These are phyloP conservation scores for Ceratina calcarata DNA, from an alignment of 1,140 invertebrate species.

Conservation along the genomic window DNA sequence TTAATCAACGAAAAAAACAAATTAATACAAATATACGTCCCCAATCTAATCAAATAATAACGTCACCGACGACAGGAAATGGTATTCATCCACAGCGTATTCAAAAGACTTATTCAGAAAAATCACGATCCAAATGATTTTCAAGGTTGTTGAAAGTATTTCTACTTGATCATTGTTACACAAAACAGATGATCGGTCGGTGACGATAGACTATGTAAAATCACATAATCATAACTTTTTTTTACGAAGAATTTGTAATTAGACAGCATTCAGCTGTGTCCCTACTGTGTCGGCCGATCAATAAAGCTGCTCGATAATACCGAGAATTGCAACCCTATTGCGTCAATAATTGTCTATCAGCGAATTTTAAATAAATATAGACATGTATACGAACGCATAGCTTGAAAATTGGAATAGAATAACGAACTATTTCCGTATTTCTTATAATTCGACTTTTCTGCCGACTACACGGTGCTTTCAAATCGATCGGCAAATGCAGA, in stretches of 20 bases:
- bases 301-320: no score
- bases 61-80: background rate
- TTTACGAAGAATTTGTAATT: conserved; percentile 37
- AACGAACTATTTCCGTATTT: no score
- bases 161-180: conserved; percentile 44
- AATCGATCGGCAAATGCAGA: no score
- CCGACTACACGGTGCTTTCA: no score
- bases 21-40: background rate
- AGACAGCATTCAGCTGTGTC: background rate
- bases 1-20: conserved; percentile 17
- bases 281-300: no score
- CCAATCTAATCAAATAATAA: conserved; percentile 22
- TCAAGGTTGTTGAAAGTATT: background rate
- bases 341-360: no score
- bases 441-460: no score
- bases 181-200: background rate
- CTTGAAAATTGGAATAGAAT: no score
- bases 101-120: background rate
- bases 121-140: conserved; percentile 38
- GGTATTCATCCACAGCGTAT: background rate
- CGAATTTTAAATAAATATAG: no score
- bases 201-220: conserved; percentile 6
- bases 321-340: no score
- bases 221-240: conserved; percentile 37
- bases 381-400: no score